These are phyloP conservation scores for Alexandromys fortis DNA, from an alignment of 2,113 vertebrate species.

Conservation along the genomic window DNA sequence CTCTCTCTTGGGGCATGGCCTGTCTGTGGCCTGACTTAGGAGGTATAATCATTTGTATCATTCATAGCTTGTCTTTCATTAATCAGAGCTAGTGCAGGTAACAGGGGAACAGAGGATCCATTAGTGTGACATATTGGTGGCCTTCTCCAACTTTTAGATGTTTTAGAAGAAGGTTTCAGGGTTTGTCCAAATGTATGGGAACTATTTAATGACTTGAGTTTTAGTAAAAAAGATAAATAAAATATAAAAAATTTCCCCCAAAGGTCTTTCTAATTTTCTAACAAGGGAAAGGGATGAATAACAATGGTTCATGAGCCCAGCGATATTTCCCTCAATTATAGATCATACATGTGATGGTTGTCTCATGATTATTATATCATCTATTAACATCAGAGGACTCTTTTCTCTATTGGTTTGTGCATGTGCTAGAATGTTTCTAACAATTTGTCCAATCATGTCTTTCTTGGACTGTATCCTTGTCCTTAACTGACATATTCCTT, in stretches of 20 bases:
- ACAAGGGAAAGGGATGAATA: neutral
- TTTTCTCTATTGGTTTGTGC: too few species aligned
- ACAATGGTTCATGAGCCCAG: neutral
- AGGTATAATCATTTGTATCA: slow-evolving; percentile 72
- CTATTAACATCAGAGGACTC: neutral
- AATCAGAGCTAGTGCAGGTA: slow-evolving; percentile 71
- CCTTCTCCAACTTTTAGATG: slow-evolving; percentile 58
- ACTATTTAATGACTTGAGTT: slow-evolving; percentile 33
- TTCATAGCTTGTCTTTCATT: slow-evolving; percentile 76
- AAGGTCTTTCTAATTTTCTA: neutral
- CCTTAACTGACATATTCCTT: neutral
- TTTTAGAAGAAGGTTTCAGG: slow-evolving; percentile 46
- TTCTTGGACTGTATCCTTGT: neutral
- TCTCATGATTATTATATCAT: neutral
- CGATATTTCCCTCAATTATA: neutral
- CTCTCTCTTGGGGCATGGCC: too few species aligned
- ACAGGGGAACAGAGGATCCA: slow-evolving; percentile 54
- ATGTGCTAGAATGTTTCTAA: neutral
- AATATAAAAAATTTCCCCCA: neutral
- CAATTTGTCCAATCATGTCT: neutral
- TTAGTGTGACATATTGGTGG: slow-evolving; percentile 75
- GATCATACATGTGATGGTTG: neutral
- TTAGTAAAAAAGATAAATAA: neutral
- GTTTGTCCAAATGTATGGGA: slow-evolving; percentile 22
- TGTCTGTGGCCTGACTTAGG: slow-evolving; percentile 66